A percentile compares a stretch with the other conserved stretches of the same genome.
Evolutionary conservation across 2,113 vertebrate genomes (phyloP).

Genomic region (Anoplopoma fimbria): DNA sequence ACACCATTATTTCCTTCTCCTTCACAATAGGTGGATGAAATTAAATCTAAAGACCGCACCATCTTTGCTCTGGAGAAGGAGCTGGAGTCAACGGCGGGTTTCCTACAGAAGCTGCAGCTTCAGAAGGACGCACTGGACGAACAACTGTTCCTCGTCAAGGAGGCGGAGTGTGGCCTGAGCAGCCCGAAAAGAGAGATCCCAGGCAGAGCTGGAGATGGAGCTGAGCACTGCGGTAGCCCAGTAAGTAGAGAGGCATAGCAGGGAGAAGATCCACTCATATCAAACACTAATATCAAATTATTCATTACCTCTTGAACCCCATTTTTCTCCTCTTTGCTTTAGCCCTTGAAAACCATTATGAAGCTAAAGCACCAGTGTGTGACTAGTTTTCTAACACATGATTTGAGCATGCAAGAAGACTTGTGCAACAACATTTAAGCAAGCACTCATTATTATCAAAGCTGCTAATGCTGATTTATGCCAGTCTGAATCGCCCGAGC

Average conservation of each 20-base stretch:
- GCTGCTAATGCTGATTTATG: background rate
- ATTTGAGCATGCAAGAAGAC: background rate
- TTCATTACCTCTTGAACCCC: background rate
- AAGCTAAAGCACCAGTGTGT: background rate
- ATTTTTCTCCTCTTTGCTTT: background rate
- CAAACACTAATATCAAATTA: background rate
- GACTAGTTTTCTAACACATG: background rate
- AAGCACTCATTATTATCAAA: background rate
- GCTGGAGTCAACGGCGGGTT: slow-evolving; percentile 91
- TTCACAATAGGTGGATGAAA: slow-evolving; percentile 93
- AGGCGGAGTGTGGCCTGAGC: slow-evolving; percentile 95
- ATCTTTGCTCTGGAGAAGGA: slow-evolving; percentile 98
- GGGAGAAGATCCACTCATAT: background rate
- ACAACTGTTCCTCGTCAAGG: slow-evolving; percentile 97
- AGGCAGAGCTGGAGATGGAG: slow-evolving; percentile 94
- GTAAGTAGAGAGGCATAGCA: slow-evolving; percentile 78
- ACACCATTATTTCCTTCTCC: background rate
- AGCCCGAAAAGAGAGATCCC: slow-evolving; percentile 98
- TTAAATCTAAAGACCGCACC: slow-evolving; percentile 96
- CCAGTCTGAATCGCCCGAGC: background rate
- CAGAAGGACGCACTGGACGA: slow-evolving; percentile 98
- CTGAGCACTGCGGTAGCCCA: slow-evolving; percentile 96
- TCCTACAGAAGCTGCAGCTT: slow-evolving; percentile 94
- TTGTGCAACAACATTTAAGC: background rate
- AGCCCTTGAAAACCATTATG: background rate